Evolutionary conservation across 2,888 invertebrate genomes (phyloP).

Genomic region (Nymphalis c-album): DNA sequence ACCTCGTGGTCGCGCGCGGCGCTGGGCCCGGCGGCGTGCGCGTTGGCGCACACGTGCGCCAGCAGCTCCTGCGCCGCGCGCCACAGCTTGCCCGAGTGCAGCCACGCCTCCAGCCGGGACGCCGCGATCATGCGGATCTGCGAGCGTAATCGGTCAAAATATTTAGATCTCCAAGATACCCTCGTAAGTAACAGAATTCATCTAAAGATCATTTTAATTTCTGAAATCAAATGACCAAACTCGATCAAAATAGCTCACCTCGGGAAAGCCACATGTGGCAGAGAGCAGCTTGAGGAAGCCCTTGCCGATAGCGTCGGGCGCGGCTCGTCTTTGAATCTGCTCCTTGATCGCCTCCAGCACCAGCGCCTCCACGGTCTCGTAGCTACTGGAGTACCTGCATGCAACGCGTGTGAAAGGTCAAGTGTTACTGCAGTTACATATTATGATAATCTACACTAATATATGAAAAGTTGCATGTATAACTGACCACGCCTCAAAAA

Average conservation of each 20-base stretch:
- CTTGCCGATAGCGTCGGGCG: constrained; percentile 92
- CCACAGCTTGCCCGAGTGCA: constrained; percentile 97
- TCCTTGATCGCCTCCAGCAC: constrained; percentile 94
- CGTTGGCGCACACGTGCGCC: constrained; percentile 94
- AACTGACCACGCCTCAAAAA: too few species aligned
- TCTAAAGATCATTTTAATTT: too few species aligned
- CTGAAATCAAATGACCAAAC: constrained; percentile 15
- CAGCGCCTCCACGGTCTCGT: constrained; percentile 88
- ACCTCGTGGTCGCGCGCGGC: constrained; percentile 86
- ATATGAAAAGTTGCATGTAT: too few species aligned
- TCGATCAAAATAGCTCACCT: constrained; percentile 82
- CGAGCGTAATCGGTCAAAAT: background rate
- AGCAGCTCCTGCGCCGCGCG: constrained; percentile 95
- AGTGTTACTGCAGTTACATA: too few species aligned
- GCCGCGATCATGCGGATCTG: constrained; percentile 89
- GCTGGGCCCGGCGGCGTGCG: constrained; percentile 82
- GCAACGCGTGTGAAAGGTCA: too few species aligned
- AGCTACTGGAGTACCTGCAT: constrained; percentile 68
- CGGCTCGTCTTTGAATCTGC: constrained; percentile 91
- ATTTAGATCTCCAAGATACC: too few species aligned
- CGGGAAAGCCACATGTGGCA: constrained; percentile 91
- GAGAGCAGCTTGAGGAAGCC: constrained; percentile 93
- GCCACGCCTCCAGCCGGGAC: constrained; percentile 93
- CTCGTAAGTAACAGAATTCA: too few species aligned
- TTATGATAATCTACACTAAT: too few species aligned